A percentile compares a stretch with the other conserved stretches of the same genome.
phyloP scores from a whole-genome alignment of 1,140 invertebrate species.

The Andrena cerasifolii region DNA sequence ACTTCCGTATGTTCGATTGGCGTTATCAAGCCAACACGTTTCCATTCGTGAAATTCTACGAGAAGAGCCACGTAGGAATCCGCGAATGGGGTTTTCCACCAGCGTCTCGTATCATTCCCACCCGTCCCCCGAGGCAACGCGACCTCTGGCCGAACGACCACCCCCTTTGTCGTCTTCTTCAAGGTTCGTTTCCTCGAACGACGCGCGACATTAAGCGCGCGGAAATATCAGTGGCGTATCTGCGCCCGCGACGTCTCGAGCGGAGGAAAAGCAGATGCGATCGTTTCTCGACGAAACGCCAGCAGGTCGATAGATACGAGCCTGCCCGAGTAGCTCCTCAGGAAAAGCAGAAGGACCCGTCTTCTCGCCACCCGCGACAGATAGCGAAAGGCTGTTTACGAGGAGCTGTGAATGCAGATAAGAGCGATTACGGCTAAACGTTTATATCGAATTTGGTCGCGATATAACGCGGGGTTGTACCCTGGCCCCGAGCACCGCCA shows the following conservation, averaged over 20 bases:
- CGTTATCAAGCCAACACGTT: neutral
- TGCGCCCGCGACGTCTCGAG: neutral
- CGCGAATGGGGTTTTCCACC: neutral
- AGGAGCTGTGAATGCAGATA: conserved; percentile 25
- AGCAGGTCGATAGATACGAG: conserved; percentile 24
- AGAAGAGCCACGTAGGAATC: too few species aligned
- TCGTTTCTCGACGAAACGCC: conserved; percentile 9
- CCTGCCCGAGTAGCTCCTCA: neutral
- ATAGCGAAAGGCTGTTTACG: conserved; percentile 41
- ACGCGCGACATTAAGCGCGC: conserved; percentile 20
- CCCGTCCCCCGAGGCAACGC: neutral
- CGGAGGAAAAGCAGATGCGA: conserved; percentile 1
- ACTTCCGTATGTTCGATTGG: neutral
- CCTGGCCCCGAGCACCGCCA: neutral
- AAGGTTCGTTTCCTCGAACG: conserved; percentile 25
- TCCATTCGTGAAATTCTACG: neutral
- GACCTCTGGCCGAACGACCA: neutral
- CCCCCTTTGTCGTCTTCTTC: neutral
- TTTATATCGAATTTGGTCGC: conserved; percentile 33
- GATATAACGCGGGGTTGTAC: conserved; percentile 10
- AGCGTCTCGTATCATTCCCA: neutral
- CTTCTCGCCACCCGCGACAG: neutral
- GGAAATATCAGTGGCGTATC: conserved; percentile 18
- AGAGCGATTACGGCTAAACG: conserved; percentile 20
- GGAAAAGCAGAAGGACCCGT: conserved; percentile 9